A percentile compares a stretch with the other conserved stretches of the same genome.
Evolutionary conservation across 1,140 invertebrate species (phyloP).

Genomic region (Tyrophagus putrescentiae): DNA sequence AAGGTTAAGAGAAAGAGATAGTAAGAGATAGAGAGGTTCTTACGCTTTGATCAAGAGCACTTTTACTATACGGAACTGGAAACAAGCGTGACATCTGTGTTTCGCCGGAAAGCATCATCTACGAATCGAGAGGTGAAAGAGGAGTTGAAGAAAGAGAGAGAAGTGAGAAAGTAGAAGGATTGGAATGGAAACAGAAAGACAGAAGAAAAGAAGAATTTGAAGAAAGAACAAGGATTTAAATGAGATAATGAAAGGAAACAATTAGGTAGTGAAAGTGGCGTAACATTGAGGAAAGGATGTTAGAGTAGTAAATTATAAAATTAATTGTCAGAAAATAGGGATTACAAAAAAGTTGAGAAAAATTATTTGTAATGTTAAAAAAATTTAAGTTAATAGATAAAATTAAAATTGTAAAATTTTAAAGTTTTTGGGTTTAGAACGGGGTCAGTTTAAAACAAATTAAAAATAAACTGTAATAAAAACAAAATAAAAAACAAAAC

Average conservation of each 20-base stretch:
- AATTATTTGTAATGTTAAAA: background rate
- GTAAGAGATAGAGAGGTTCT: slow-evolving; percentile 42
- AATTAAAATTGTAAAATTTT: too few relatives aligned
- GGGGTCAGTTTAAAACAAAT: too few relatives aligned
- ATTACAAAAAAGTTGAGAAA: too few relatives aligned
- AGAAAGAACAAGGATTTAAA: background rate
- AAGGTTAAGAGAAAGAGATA: background rate
- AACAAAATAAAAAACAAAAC: too few relatives aligned
- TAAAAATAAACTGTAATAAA: too few relatives aligned
- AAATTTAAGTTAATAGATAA: background rate
- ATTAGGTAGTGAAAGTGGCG: background rate
- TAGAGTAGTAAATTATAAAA: too few relatives aligned
- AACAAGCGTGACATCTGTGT: slow-evolving; percentile 53
- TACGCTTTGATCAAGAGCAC: slow-evolving; percentile 98
- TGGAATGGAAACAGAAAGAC: background rate
- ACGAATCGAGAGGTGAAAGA: slow-evolving; percentile 13
- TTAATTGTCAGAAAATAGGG: too few relatives aligned
- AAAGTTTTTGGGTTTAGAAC: too few relatives aligned
- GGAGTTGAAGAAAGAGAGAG: background rate
- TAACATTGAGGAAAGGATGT: background rate
- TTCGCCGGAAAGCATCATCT: slow-evolving; percentile 16
- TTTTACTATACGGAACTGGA: slow-evolving; percentile 97
- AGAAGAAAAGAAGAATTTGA: background rate
- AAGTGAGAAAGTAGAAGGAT: slow-evolving; percentile 16
- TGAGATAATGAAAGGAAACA: background rate